Evolutionary conservation across 2,113 vertebrate genomes (phyloP).

Genomic region (Chaenocephalus aceratus): DNA sequence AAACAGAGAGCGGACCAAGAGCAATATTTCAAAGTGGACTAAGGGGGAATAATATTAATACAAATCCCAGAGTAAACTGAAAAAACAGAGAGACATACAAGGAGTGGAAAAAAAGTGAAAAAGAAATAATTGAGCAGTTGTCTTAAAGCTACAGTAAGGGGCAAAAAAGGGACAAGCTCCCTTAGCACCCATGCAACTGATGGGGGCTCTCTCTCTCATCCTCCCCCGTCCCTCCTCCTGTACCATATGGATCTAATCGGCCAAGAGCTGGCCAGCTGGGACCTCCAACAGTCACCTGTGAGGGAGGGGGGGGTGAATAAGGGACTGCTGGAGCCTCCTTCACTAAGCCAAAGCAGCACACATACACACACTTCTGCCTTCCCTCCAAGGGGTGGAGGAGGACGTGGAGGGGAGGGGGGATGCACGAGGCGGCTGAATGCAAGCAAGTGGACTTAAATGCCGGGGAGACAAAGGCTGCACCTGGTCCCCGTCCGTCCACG

Average conservation of each 20-base stretch:
- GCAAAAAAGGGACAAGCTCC: slow-evolving; percentile 63
- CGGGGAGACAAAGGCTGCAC: slow-evolving; percentile 93
- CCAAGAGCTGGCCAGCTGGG: slow-evolving; percentile 96
- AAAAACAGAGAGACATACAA: slow-evolving; percentile 1
- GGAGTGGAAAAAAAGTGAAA: slow-evolving; percentile 25
- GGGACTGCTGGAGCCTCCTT: slow-evolving; percentile 73
- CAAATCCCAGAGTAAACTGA: neutral
- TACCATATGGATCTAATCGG: slow-evolving; percentile 98
- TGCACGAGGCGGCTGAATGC: slow-evolving; percentile 79
- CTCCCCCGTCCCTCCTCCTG: slow-evolving; percentile 58
- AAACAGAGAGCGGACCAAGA: neutral
- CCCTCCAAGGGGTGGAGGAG: slow-evolving; percentile 59
- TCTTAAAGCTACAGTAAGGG: slow-evolving; percentile 4
- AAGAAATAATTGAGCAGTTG: neutral
- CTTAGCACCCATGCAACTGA: slow-evolving; percentile 56
- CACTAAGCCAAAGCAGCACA: slow-evolving; percentile 81
- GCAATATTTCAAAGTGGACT: slow-evolving; percentile 30
- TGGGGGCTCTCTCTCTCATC: slow-evolving; percentile 18
- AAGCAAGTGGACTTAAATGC: slow-evolving; percentile 86
- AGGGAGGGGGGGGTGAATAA: slow-evolving; percentile 76
- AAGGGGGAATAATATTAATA: neutral
- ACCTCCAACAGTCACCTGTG: slow-evolving; percentile 98
- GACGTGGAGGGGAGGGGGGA: slow-evolving; percentile 29
- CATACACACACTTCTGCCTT: slow-evolving; percentile 39
- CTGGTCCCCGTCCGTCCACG: slow-evolving; percentile 91